Evolutionary conservation across 2,113 vertebrate species (phyloP).

Genomic region (Callipepla squamata): DNA sequence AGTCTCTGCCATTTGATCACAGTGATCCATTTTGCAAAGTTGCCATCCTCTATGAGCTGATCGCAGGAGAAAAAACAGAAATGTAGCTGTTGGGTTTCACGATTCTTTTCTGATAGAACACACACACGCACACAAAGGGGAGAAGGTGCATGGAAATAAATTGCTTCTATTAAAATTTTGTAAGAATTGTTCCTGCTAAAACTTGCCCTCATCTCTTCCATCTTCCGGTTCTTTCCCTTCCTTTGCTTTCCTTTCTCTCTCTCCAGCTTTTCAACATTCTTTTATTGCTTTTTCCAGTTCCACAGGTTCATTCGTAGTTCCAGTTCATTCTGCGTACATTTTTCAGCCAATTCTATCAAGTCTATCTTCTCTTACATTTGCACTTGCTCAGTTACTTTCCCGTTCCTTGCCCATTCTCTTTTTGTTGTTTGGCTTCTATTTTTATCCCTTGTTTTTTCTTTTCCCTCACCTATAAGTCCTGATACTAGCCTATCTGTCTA

Average conservation of each 20-base stretch:
- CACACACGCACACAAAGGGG: too few species aligned
- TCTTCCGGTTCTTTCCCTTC: background rate
- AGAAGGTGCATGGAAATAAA: background rate
- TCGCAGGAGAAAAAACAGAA: background rate
- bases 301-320: background rate
- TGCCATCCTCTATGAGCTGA: background rate
- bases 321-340: accelerated
- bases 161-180: background rate
- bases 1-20: background rate
- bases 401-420: background rate
- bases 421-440: background rate
- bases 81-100: background rate
- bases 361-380: background rate
- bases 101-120: background rate
- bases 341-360: accelerated
- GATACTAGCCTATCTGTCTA: background rate
- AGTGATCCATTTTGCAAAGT: background rate
- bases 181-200: background rate
- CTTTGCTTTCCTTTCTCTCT: background rate
- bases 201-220: background rate
- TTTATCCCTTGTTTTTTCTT: background rate
- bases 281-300: background rate
- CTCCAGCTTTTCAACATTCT: background rate
- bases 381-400: background rate
- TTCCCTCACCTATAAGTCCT: background rate